Percentiles rank a stretch among this genome's conserved stretches.
These are phyloP conservation scores for Cheumatopsyche charites DNA, from an alignment of 1,140 invertebrate species.

Conservation along the genomic window DNA sequence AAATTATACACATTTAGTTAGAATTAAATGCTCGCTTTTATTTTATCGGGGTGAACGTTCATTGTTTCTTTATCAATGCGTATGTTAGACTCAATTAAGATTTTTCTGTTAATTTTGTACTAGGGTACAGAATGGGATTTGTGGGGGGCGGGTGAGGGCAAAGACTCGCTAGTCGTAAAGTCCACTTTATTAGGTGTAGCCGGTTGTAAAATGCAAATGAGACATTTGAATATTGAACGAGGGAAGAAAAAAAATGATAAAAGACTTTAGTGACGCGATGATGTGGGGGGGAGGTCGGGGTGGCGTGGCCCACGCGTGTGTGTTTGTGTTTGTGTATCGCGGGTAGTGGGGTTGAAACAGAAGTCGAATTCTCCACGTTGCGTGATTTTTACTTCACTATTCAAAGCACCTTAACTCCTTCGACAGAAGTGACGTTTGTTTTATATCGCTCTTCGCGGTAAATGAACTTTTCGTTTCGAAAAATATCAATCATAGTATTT, in stretches of 20 bases:
- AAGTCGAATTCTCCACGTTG: conserved; percentile 35
- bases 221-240: conserved; percentile 38
- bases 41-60: not conserved
- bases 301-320: not conserved
- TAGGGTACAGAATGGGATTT: not conserved
- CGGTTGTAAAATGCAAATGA: conserved; percentile 37
- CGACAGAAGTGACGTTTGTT: conserved; percentile 38
- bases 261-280: conserved; percentile 35
- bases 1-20: not conserved
- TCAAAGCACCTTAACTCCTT: conserved; percentile 33
- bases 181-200: conserved; percentile 29
- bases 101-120: conserved; percentile 22
- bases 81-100: conserved; percentile 24
- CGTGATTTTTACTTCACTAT: conserved; percentile 32
- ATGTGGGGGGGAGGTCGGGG: conserved; percentile 9
- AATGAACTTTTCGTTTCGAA: too few species aligned
- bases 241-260: conserved; percentile 39
- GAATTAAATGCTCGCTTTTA: not conserved
- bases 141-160: not conserved
- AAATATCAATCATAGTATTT: too few species aligned
- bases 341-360: conserved; percentile 25
- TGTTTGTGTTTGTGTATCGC: conserved; percentile 1
- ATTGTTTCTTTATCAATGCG: conserved; percentile 20
- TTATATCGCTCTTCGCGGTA: conserved; percentile 2
- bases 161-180: conserved; percentile 15